A percentile compares a stretch with the other conserved stretches of the same genome.
These are phyloP conservation scores for Antheraea mylitta DNA, from an alignment of 1,140 invertebrate species.

Conservation along the genomic window DNA sequence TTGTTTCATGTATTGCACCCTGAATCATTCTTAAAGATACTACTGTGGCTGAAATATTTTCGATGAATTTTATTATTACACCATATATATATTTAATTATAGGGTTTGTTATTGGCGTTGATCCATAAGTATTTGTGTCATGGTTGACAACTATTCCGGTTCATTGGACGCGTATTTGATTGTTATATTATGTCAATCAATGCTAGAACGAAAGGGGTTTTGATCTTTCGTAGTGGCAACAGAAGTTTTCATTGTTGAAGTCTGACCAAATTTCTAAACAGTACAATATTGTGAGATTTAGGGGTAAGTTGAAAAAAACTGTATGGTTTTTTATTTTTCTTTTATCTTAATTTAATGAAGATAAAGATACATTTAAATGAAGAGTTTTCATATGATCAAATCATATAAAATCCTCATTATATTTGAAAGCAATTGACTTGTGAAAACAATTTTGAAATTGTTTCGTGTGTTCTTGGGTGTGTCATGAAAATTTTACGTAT, in stretches of 20 bases:
- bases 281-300: background rate
- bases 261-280: conserved; percentile 18
- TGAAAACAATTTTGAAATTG: no score
- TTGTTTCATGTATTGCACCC: background rate
- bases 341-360: no score
- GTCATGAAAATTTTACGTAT: no score
- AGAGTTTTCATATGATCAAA: no score
- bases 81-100: conserved; percentile 10
- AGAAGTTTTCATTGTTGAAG: background rate
- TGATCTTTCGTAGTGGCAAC: conserved; percentile 42
- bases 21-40: background rate
- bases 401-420: no score
- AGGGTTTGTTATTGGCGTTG: conserved; percentile 31
- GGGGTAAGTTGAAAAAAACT: background rate
- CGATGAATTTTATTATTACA: background rate
- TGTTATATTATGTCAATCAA: conserved; percentile 41
- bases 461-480: background rate
- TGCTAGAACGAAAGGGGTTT: conserved; percentile 27
- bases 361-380: no score
- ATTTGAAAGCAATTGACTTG: no score
- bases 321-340: background rate
- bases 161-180: conserved; percentile 31
- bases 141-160: conserved; percentile 37
- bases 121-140: conserved; percentile 47
- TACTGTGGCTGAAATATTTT: background rate